These are phyloP conservation scores for Ctena decussata DNA, from an alignment of 2,888 invertebrate genomes.

Conservation along the genomic window DNA sequence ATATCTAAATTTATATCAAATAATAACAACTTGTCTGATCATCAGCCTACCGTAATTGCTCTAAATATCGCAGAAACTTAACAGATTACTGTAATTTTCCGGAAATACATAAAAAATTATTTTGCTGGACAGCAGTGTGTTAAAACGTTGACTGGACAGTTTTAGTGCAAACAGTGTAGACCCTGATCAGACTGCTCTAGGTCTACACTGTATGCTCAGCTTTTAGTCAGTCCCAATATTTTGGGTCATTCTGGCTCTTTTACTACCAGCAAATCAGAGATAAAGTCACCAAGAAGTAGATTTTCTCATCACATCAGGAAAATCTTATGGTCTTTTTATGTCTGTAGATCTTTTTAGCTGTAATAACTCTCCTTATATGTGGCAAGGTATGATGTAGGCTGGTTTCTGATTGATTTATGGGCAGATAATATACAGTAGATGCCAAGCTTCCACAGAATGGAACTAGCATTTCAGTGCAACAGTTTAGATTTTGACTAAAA, in stretches of 20 bases:
- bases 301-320: not conserved
- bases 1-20: not conserved
- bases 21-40: too few species aligned
- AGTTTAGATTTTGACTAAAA: too few species aligned
- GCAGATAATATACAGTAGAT: too few species aligned
- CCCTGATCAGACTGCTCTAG: not conserved
- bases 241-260: not conserved
- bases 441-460: too few species aligned
- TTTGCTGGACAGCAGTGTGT: too few species aligned
- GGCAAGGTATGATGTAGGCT: not conserved
- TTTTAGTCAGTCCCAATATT: not conserved
- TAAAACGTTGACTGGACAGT: too few species aligned
- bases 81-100: too few species aligned
- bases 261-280: not conserved
- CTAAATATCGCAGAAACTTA: too few species aligned
- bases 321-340: not conserved
- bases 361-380: not conserved
- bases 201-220: not conserved
- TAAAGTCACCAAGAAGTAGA: not conserved
- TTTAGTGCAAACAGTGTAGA: not conserved
- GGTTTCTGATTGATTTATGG: too few species aligned
- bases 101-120: too few species aligned
- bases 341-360: not conserved
- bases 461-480: too few species aligned
- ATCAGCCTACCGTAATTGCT: too few species aligned